Percentiles rank a stretch among this genome's conserved stretches.
These are phyloP conservation scores for Achatina immaculata DNA, from an alignment of 1,140 invertebrate genomes.

Conservation along the genomic window DNA sequence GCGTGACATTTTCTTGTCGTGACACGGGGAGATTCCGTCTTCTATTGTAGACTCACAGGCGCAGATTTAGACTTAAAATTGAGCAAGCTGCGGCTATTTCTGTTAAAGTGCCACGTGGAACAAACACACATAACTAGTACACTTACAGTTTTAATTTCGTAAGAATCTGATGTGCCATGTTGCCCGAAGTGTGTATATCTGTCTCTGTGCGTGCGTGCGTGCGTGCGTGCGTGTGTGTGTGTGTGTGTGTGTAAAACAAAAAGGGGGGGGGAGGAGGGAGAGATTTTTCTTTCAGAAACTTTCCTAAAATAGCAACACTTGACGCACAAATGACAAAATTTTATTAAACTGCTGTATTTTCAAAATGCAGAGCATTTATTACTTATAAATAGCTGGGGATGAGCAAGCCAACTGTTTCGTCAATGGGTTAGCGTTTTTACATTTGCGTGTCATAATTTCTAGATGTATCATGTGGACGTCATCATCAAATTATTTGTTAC, in stretches of 20 bases:
- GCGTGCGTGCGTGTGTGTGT: constrained; percentile 33
- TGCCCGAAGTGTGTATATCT: neutral
- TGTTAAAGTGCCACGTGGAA: neutral
- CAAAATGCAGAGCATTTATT: too few species aligned
- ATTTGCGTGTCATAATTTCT: too few species aligned
- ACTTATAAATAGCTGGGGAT: too few species aligned
- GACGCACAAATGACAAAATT: too few species aligned
- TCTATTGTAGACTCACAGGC: neutral
- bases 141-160: neutral
- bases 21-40: neutral
- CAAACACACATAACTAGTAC: neutral
- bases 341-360: too few species aligned
- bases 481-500: too few species aligned
- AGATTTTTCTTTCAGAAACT: too few species aligned
- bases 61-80: neutral
- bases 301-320: too few species aligned
- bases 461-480: too few species aligned
- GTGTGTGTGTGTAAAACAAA: constrained; percentile 20
- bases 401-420: too few species aligned
- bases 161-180: neutral
- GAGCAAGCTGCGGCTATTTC: constrained; percentile 7
- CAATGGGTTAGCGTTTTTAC: too few species aligned
- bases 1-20: neutral
- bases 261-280: too few species aligned
- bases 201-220: constrained; percentile 12